Percentiles rank a stretch among this genome's conserved stretches.
These are phyloP conservation scores for Ctenopoma multispine DNA, from an alignment of 2,797 vertebrate species.

Conservation along the genomic window DNA sequence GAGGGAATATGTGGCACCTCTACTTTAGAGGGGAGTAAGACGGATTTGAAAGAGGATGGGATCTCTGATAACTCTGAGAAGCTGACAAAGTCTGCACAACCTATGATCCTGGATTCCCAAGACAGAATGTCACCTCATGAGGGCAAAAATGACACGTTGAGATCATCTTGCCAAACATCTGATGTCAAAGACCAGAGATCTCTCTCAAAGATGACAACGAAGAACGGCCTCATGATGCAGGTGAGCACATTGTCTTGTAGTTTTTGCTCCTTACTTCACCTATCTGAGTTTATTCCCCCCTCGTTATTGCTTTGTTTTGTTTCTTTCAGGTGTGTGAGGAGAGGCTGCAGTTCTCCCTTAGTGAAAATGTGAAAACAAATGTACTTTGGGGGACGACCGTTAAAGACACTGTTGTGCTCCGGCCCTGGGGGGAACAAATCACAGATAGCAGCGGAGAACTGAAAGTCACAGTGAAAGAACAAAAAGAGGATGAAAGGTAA, in stretches of 20 bases:
- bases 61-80: conserved; percentile 51
- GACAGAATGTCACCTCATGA: conserved; percentile 50
- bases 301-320: conserved; percentile 27
- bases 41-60: conserved; percentile 58
- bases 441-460: conserved; percentile 53
- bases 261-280: background rate
- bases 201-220: conserved; percentile 83
- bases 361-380: conserved; percentile 93
- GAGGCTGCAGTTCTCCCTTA: conserved; percentile 90
- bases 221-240: conserved; percentile 91
- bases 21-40: conserved; percentile 39
- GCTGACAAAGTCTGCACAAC: conserved; percentile 24
- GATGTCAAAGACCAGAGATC: conserved; percentile 82
- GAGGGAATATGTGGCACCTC: conserved; percentile 44
- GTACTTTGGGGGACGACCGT: conserved; percentile 85
- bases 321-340: conserved; percentile 90
- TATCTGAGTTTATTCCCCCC: background rate
- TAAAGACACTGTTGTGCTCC: conserved; percentile 78
- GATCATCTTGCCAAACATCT: conserved; percentile 53
- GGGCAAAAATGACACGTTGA: conserved; percentile 50
- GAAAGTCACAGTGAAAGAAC: conserved; percentile 49
- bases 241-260: conserved; percentile 56
- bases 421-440: conserved; percentile 79
- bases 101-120: conserved; percentile 48
- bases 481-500: conserved; percentile 74